phyloP scores from a whole-genome alignment of 2,113 vertebrate genomes.

The Piliocolobus tephrosceles region DNA sequence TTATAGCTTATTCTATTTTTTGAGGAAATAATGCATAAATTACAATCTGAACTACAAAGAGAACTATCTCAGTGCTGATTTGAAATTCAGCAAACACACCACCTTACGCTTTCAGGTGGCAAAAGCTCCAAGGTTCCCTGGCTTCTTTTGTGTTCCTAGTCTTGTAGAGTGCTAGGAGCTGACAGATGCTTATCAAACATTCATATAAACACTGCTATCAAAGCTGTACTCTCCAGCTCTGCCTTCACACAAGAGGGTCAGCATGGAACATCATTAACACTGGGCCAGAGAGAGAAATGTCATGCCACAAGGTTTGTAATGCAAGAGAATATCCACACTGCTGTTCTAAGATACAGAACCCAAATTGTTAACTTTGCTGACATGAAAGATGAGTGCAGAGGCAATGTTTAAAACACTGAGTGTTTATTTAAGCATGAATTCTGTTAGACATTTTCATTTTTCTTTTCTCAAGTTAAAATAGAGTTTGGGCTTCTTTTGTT shows the following conservation, averaged over 20 bases:
- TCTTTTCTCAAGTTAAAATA: not conserved
- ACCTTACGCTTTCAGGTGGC: conserved; percentile 82
- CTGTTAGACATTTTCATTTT: not conserved
- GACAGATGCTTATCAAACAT: conserved; percentile 88
- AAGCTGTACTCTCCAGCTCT: conserved; percentile 77
- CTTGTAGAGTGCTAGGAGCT: conserved; percentile 80
- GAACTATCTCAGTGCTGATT: conserved; percentile 76
- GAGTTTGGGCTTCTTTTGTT: not conserved
- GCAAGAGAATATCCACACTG: not conserved
- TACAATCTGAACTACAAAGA: conserved; percentile 72
- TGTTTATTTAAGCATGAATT: conserved; percentile 37
- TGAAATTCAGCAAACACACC: conserved; percentile 81
- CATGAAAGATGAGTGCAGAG: conserved; percentile 4
- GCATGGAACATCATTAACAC: conserved; percentile 80
- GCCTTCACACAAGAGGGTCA: conserved; percentile 77
- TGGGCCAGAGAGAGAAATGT: conserved; percentile 72
- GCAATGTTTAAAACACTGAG: not conserved
- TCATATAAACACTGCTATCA: conserved; percentile 83
- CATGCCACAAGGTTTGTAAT: conserved; percentile 51
- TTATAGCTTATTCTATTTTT: conserved; percentile 66
- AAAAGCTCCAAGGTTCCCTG: conserved; percentile 78
- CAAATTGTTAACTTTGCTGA: not conserved
- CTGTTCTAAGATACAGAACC: not conserved
- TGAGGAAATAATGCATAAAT: conserved; percentile 81
- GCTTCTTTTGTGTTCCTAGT: conserved; percentile 78